These are phyloP conservation scores for Pachypanchax playfairii DNA, from an alignment of 2,113 vertebrate species.

Conservation along the genomic window DNA sequence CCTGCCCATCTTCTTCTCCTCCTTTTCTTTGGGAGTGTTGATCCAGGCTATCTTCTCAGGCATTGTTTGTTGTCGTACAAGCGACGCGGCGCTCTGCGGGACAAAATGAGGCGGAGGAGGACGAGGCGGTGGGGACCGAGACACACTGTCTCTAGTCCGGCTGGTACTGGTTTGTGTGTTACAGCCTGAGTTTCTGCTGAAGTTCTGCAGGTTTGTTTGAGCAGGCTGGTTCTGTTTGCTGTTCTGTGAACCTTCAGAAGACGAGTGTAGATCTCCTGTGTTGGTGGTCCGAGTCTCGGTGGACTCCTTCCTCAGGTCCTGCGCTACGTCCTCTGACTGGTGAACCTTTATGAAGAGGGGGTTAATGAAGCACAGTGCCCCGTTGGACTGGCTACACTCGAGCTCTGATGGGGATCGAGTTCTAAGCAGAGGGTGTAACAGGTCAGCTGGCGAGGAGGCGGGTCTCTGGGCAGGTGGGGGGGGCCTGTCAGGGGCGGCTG, in stretches of 20 bases:
- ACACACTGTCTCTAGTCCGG: background rate
- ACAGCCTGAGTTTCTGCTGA: background rate
- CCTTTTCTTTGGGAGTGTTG: slow-evolving; percentile 65
- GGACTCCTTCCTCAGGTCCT: background rate
- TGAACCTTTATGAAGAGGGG: slow-evolving; percentile 93
- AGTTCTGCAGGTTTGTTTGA: slow-evolving; percentile 7
- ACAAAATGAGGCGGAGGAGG: slow-evolving; percentile 60
- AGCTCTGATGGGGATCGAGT: slow-evolving; percentile 89
- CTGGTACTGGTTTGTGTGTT: background rate
- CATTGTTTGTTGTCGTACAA: slow-evolving; percentile 79
- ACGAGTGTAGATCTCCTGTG: background rate
- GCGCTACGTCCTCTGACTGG: slow-evolving; percentile 71
- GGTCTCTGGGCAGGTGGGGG: slow-evolving; percentile 28
- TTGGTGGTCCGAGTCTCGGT: background rate
- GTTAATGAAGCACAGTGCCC: slow-evolving; percentile 95
- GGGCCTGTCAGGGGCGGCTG: slow-evolving; percentile 57
- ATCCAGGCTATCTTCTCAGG: slow-evolving; percentile 83
- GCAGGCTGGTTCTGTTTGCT: background rate
- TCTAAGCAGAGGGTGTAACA: slow-evolving; percentile 70
- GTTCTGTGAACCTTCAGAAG: background rate
- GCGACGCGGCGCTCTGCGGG: slow-evolving; percentile 8
- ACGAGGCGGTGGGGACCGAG: slow-evolving; percentile 58
- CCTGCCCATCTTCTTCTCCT: slow-evolving; percentile 43
- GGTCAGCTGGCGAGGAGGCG: slow-evolving; percentile 75
- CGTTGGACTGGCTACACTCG: slow-evolving; percentile 89